phyloP scores from a whole-genome alignment of 1,140 invertebrate species.

The Phymorhynchus buccinoides region DNA sequence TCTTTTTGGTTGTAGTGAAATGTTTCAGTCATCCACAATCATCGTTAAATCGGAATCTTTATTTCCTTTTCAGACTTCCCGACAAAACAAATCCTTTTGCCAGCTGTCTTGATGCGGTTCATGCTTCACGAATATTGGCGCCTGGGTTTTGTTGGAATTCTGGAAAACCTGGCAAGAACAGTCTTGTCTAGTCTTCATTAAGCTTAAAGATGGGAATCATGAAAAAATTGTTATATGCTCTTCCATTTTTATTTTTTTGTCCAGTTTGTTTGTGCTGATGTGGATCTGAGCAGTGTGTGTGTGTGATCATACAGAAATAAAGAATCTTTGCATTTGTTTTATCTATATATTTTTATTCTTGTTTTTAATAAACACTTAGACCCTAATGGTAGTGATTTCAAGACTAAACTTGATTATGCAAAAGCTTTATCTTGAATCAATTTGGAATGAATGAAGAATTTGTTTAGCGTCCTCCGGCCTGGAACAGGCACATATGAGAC shows the following conservation, averaged over 20 bases:
- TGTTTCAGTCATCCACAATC: background rate
- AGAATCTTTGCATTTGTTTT: too few relatives aligned
- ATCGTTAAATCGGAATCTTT: background rate
- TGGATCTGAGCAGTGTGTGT: background rate
- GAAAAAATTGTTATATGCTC: background rate
- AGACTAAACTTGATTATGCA: too few relatives aligned
- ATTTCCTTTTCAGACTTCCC: slow-evolving; percentile 12
- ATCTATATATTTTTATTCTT: too few relatives aligned
- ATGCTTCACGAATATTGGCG: background rate
- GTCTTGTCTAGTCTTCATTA: background rate
- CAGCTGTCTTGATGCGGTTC: slow-evolving; percentile 18
- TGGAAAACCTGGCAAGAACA: too few relatives aligned
- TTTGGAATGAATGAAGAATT: too few relatives aligned
- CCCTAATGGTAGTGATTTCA: too few relatives aligned
- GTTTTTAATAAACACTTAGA: too few relatives aligned
- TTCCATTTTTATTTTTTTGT: background rate
- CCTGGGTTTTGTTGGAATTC: background rate
- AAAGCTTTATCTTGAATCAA: too few relatives aligned
- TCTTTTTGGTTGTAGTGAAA: too few relatives aligned
- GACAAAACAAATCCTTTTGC: slow-evolving; percentile 25
- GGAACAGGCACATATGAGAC: too few relatives aligned
- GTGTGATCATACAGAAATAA: background rate
- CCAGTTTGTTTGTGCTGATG: background rate
- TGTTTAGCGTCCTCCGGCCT: too few relatives aligned
- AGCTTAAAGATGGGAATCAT: background rate